Conservation (phyloP, 1,140 invertebrate species). For the Pseudoatta argentina region DNA sequence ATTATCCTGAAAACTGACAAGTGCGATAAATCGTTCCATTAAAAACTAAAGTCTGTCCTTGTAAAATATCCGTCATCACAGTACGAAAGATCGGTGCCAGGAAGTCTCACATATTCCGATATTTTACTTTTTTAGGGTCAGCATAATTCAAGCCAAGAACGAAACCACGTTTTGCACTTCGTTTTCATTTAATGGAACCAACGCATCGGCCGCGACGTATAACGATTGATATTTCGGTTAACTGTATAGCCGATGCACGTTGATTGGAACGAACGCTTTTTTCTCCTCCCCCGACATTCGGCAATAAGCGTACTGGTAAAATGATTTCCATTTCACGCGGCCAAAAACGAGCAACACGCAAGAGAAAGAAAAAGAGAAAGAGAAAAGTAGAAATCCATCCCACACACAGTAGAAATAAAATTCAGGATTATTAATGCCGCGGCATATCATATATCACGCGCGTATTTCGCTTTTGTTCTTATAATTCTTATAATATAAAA, state of each 20-base stretch:
- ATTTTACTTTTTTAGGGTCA: constrained; percentile 22
- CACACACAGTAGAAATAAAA: constrained; percentile 26
- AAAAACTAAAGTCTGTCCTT: constrained; percentile 6
- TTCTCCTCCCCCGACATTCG: constrained; percentile 33
- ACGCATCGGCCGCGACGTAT: constrained; percentile 38
- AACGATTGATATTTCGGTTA: constrained; percentile 67
- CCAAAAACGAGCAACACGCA: constrained; percentile 34
- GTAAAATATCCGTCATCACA: background rate
- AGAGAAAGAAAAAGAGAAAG: background rate
- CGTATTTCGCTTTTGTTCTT: constrained; percentile 14
- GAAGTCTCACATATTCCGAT: constrained; percentile 1
- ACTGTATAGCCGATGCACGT: constrained; percentile 45
- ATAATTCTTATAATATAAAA: constrained; percentile 21
- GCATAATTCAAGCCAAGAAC: constrained; percentile 49
- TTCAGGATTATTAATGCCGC: constrained; percentile 56
- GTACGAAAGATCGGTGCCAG: background rate
- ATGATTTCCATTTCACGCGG: constrained; percentile 67
- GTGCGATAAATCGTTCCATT: background rate
- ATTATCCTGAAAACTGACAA: constrained; percentile 11
- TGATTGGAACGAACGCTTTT: constrained; percentile 61
- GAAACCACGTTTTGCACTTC: constrained; percentile 67
- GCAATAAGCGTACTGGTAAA: constrained; percentile 59
- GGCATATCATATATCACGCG: constrained; percentile 23
- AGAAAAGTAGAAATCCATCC: constrained; percentile 7
- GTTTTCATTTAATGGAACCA: constrained; percentile 69